These are phyloP conservation scores for Scomber scombrus DNA, from an alignment of 2,113 vertebrate genomes.

Conservation along the genomic window DNA sequence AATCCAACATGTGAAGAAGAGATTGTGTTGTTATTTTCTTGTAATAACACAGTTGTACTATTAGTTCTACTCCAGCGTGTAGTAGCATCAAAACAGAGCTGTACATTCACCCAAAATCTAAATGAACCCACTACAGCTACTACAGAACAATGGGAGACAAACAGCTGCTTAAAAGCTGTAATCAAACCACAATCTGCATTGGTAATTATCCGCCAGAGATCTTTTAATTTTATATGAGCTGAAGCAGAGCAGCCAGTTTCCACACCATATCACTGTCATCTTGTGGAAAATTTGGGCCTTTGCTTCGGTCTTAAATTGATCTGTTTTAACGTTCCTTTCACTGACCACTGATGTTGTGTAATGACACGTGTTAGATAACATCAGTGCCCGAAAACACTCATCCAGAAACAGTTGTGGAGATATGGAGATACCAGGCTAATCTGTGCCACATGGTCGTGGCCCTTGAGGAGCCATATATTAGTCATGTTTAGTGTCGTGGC, in stretches of 20 bases:
- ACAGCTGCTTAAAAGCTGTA: conserved; percentile 12
- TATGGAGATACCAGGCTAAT: conserved; percentile 25
- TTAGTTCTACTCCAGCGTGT: not conserved
- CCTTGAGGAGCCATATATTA: no score
- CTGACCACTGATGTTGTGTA: not conserved
- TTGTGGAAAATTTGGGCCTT: not conserved
- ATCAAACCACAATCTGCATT: conserved; percentile 52
- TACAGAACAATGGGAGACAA: conserved; percentile 26
- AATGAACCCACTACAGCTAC: conserved; percentile 30
- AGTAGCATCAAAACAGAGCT: not conserved
- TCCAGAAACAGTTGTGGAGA: conserved; percentile 1
- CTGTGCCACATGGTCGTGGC: conserved; percentile 9
- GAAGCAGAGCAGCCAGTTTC: conserved; percentile 7
- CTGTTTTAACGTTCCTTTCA: not conserved
- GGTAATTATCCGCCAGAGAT: conserved; percentile 50
- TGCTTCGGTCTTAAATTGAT: conserved; percentile 4
- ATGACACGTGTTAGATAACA: conserved; percentile 13
- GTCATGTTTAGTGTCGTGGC: no score
- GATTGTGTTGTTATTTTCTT: not conserved
- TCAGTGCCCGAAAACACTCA: not conserved
- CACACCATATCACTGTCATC: not conserved
- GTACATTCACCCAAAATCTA: conserved; percentile 12
- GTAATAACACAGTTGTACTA: not conserved
- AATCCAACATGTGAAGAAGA: not conserved
- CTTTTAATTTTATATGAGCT: conserved; percentile 15